phyloP scores from a whole-genome alignment of 1,140 invertebrate genomes.

The Leptinotarsa lineolata region DNA sequence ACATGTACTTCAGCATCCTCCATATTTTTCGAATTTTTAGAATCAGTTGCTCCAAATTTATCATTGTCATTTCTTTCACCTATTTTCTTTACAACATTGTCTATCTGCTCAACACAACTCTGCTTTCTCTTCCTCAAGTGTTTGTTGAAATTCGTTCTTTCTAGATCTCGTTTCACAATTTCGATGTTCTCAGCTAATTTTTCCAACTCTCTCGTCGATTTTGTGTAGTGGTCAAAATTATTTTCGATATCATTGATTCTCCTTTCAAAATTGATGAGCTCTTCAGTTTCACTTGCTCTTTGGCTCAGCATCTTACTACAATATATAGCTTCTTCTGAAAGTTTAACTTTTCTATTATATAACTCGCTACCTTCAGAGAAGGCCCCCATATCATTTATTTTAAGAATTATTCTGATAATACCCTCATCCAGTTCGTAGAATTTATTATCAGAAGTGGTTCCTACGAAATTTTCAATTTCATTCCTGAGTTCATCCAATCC shows the following conservation, averaged over 20 bases:
- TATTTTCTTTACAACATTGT: neutral
- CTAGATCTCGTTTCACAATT: slow-evolving; percentile 5
- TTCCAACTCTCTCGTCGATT: slow-evolving; percentile 23
- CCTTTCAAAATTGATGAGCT: slow-evolving; percentile 31
- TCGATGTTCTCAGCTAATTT: slow-evolving; percentile 16
- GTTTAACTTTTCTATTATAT: slow-evolving; percentile 31
- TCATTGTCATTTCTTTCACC: no score
- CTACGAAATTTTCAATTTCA: slow-evolving; percentile 35
- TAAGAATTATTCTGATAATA: slow-evolving; percentile 26
- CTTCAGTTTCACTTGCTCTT: slow-evolving; percentile 33
- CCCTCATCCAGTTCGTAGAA: slow-evolving; percentile 39
- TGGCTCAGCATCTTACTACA: slow-evolving; percentile 34
- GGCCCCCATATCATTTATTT: slow-evolving; percentile 30
- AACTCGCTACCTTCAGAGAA: slow-evolving; percentile 23
- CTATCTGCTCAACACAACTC: slow-evolving; percentile 22
- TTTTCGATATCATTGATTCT: slow-evolving; percentile 22
- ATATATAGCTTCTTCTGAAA: slow-evolving; percentile 33
- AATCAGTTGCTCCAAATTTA: no score
- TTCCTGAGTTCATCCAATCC: slow-evolving; percentile 9
- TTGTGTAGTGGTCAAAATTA: slow-evolving; percentile 9
- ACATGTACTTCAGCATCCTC: no score
- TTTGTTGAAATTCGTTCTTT: slow-evolving; percentile 1
- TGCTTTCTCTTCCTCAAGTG: slow-evolving; percentile 30
- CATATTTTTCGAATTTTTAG: no score
- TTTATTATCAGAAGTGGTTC: slow-evolving; percentile 30